Evolutionary conservation across 92 coral and sea anemone genomes (phyloP), one percentile per base, ranked within the genome.

Genomic region (Actinostola sp.): DNA sequence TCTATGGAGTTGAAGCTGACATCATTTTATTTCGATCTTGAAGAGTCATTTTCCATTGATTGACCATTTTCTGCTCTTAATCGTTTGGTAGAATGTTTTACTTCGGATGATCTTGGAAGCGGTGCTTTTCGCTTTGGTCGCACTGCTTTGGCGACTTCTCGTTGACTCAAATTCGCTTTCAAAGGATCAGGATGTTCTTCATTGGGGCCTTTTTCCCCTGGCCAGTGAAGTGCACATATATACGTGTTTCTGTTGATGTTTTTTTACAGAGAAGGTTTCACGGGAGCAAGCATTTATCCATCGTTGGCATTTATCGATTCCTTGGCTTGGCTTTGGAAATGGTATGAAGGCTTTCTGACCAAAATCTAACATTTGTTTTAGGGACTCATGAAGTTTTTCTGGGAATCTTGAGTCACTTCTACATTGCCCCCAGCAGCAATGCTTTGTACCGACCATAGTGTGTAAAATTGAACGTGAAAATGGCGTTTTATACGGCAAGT

Each of bases 251-350:
- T 72, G 42, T 67, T 73, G 8, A 85, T 80, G 50, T 73, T 67
- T 44, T n/a, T 79, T 38, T 10, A 79, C 53, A 31, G 81, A 46
- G 64, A 79, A 85, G 67, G 73, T 19, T 69, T 67, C 76, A 13
- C 90, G 80, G 46, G 82, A 85, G 52, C 86, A 80, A 58, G 90
- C 90, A 65, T 66, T 85, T 24, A 85, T 67, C 83, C 90, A 85
- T 31, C 75, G 79, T 66, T 85, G 65, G 61, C 83, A 80, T 24
- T 33, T 39, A 50, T 87, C 84, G 14, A 82, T 30, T 45, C 92
- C 82, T 66, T 72, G 88, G n/a, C 72, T 70, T 41, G 84, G 92
- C 72, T 82, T 81, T 43, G 81, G 84, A 68, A 82, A 77, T 0
- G 84, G 81, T 46, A 78, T 66, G 71, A 84, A 72, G 34, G 63